phyloP scores from a whole-genome alignment of 1,140 invertebrate genomes.

The Drosophila willistoni region DNA sequence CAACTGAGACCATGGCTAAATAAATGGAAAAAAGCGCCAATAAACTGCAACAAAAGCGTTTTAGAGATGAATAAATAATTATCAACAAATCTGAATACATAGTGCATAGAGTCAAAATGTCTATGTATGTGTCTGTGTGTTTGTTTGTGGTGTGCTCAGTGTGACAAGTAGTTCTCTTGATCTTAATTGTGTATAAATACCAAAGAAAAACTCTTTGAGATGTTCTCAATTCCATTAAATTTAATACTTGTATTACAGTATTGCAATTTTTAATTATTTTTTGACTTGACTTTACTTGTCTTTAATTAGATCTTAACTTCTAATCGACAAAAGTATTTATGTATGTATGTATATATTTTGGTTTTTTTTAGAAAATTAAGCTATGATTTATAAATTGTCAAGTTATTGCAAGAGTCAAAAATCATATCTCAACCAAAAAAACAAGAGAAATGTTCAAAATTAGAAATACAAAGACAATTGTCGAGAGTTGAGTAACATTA shows the following conservation, averaged over 20 bases:
- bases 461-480: no score
- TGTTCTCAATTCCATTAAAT: neutral
- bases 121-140: conserved; percentile 4
- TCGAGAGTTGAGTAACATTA: no score
- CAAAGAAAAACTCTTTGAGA: neutral
- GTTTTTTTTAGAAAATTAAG: no score
- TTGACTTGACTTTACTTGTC: no score
- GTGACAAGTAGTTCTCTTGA: conserved; percentile 11
- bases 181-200: conserved; percentile 6
- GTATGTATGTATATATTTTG: no score
- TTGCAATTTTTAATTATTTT: no score
- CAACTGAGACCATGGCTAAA: conserved; percentile 35
- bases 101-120: neutral
- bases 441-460: no score
- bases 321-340: no score
- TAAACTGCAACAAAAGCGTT: conserved; percentile 48
- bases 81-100: neutral
- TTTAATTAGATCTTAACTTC: no score
- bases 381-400: no score
- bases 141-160: neutral
- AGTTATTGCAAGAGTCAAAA: no score
- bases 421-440: no score
- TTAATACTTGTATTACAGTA: neutral
- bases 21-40: conserved; percentile 44
- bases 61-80: conserved; percentile 28